A percentile compares a stretch with the other conserved stretches of the same genome.
Evolutionary conservation across 2,888 invertebrate genomes (phyloP).

Genomic region (Drosophila parthenogenetica): DNA sequence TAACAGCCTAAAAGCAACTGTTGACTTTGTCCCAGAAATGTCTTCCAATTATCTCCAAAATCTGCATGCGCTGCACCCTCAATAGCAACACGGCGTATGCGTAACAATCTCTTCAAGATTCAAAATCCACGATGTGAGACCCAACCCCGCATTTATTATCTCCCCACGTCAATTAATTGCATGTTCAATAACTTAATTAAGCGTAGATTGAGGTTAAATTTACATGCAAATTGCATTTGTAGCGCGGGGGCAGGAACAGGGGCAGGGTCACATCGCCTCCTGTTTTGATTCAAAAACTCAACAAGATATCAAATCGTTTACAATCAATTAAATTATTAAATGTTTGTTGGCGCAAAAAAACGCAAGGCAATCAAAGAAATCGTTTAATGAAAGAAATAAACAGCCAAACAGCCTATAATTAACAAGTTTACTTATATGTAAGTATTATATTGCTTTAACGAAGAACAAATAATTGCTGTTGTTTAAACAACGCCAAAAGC

Average conservation of each 20-base stretch:
- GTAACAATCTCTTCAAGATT: conserved; percentile 34
- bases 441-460: conserved; percentile 23
- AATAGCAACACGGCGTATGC: conserved; percentile 22
- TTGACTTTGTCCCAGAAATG: conserved; percentile 49
- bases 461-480: conserved; percentile 58
- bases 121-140: not conserved
- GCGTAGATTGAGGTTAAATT: conserved; percentile 40
- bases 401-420: conserved; percentile 22
- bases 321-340: conserved; percentile 38
- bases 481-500: conserved; percentile 61
- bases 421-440: conserved; percentile 46
- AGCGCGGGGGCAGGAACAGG: conserved; percentile 10
- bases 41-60: conserved; percentile 55
- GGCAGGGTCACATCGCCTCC: conserved; percentile 7
- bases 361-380: conserved; percentile 23
- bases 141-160: conserved; percentile 25
- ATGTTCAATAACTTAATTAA: conserved; percentile 72
- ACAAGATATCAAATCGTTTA: conserved; percentile 10
- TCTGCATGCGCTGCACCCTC: conserved; percentile 57
- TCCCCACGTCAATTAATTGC: conserved; percentile 38
- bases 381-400: conserved; percentile 29
- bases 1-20: not conserved
- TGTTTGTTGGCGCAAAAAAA: conserved; percentile 6
- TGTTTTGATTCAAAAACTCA: conserved; percentile 17
- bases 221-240: conserved; percentile 46